These are phyloP conservation scores for Spongilla lacustris DNA, from an alignment of 37 sponge, comb jelly and placozoan genomes.

Conservation along the genomic window DNA sequence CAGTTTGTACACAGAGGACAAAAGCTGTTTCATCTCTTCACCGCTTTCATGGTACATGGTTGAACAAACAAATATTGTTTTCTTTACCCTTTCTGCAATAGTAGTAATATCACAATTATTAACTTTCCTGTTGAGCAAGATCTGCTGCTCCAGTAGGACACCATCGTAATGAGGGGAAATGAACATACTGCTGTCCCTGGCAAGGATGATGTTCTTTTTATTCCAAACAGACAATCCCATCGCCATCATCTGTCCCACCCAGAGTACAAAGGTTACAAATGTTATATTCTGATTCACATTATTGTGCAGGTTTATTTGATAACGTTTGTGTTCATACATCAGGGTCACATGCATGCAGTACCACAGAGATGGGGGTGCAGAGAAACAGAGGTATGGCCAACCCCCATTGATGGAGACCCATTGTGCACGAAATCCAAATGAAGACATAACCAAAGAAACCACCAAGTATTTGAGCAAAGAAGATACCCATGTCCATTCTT, in stretches of 20 bases:
- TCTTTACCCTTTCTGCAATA: not conserved
- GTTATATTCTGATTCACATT: not conserved
- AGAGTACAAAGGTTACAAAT: constrained; percentile 22
- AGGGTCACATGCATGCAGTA: not conserved
- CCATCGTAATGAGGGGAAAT: constrained; percentile 75
- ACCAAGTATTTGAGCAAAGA: constrained; percentile 49
- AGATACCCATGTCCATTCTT: not conserved
- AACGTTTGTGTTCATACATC: too few species aligned
- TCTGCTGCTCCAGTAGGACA: constrained; percentile 70
- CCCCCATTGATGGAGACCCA: constrained; percentile 37
- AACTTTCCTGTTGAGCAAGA: constrained; percentile 62
- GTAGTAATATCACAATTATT: not conserved
- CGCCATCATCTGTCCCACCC: constrained; percentile 60
- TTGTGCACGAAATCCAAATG: constrained; percentile 46
- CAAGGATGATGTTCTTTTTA: constrained; percentile 51
- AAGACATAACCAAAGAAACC: constrained; percentile 58
- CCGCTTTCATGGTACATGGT: constrained; percentile 86
- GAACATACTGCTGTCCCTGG: constrained; percentile 78
- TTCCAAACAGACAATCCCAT: constrained; percentile 51
- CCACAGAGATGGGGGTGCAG: not conserved
- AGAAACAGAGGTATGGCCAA: constrained; percentile 59
- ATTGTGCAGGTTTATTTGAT: too few species aligned
- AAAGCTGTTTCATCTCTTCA: constrained; percentile 77
- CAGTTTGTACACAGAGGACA: constrained; percentile 69
- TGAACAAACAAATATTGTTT: constrained; percentile 79